These are phyloP conservation scores for Tonatia bakeri DNA, from an alignment of 2,113 vertebrate species.

Conservation along the genomic window DNA sequence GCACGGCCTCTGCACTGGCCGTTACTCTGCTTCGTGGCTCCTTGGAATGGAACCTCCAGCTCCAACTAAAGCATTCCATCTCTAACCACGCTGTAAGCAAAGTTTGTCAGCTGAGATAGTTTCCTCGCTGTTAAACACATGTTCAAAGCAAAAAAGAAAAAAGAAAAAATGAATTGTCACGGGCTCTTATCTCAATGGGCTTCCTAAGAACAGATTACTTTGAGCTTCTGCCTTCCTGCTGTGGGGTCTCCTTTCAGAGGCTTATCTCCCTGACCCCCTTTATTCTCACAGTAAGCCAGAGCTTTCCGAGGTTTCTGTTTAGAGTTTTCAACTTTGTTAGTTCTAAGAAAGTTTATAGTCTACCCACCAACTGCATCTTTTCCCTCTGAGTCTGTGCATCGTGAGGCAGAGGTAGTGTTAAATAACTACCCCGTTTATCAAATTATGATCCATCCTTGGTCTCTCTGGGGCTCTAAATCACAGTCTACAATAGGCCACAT, in stretches of 20 bases:
- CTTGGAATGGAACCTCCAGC: not conserved
- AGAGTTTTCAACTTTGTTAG: not conserved
- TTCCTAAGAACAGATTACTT: not conserved
- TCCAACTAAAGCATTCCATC: not conserved
- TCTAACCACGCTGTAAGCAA: not conserved
- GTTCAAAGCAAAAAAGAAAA: not conserved
- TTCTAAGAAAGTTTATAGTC: not conserved
- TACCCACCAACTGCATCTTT: not conserved
- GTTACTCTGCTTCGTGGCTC: not conserved
- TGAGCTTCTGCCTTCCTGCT: not conserved
- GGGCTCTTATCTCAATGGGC: not conserved
- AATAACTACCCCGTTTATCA: conserved; percentile 41
- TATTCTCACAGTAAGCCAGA: not conserved
- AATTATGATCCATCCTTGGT: conserved; percentile 34
- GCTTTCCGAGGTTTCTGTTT: not conserved
- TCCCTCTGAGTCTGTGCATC: not conserved
- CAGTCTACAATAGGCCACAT: not conserved
- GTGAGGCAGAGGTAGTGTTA: conserved; percentile 16
- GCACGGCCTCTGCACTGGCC: fast-evolving
- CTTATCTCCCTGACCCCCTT: not conserved
- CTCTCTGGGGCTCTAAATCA: conserved; percentile 62
- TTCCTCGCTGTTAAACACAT: not conserved
- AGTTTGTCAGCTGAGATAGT: not conserved
- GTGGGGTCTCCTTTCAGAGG: not conserved
- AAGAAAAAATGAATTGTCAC: not conserved